Conservation (phyloP, 2,888 invertebrate species). For the Lithodes maja region DNA sequence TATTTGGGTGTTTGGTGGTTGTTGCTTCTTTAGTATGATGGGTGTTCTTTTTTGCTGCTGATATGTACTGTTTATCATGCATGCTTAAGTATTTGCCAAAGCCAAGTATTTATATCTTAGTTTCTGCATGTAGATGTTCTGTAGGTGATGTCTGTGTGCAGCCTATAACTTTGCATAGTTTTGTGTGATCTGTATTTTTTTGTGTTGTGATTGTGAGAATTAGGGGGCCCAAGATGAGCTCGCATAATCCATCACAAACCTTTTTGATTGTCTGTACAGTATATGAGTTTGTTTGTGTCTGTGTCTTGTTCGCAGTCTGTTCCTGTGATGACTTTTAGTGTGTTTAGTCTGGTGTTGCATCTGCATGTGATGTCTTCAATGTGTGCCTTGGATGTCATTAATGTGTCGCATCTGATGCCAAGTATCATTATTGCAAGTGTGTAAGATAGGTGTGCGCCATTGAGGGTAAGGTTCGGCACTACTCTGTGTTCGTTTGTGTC, state of each 20-base stretch:
- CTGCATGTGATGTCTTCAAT: neutral
- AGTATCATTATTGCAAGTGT: neutral
- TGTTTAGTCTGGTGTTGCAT: neutral
- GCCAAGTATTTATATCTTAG: neutral
- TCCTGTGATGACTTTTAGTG: neutral
- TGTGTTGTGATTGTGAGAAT: neutral
- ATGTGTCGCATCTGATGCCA: neutral
- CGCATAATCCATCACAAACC: neutral
- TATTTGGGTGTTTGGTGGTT: too few species aligned
- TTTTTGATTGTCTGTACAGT: neutral
- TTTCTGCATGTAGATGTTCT: neutral
- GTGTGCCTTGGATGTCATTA: neutral
- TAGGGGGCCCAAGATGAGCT: neutral
- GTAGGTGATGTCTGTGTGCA: neutral
- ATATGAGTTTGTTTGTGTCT: neutral
- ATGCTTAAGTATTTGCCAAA: too few species aligned
- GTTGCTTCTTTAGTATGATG: too few species aligned
- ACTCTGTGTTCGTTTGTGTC: neutral
- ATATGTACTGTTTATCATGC: too few species aligned
- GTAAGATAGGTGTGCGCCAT: neutral
- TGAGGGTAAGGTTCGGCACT: neutral
- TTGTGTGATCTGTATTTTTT: too few species aligned
- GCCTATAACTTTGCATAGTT: neutral
- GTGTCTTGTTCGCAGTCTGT: neutral
- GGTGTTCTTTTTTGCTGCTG: too few species aligned